Evolutionary conservation across 2,797 vertebrate species (phyloP).

Genomic region (Semotilus atromaculatus): DNA sequence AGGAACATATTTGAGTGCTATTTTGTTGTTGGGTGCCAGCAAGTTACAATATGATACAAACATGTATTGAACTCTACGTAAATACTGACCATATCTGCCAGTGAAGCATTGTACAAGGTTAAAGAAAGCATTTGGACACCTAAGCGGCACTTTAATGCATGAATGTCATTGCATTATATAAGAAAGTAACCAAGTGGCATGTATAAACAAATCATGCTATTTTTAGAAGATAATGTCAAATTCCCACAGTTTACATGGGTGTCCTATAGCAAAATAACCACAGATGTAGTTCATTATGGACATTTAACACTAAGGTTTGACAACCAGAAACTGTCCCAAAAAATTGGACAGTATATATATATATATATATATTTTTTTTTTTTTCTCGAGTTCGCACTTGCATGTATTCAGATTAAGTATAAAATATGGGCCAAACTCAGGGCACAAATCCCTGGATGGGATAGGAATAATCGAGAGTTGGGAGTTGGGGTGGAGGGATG

Average conservation of each 20-base stretch:
- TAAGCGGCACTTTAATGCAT: not conserved
- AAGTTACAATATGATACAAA: not conserved
- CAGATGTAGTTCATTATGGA: not conserved
- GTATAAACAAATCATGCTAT: not conserved
- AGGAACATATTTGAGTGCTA: not conserved
- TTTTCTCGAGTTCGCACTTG: not conserved
- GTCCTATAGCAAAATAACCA: not conserved
- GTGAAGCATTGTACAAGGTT: not conserved
- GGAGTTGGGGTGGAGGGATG: too few relatives aligned
- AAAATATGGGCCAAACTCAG: not conserved
- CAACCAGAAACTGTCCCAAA: not conserved
- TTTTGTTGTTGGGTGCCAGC: not conserved
- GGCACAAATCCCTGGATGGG: too few relatives aligned
- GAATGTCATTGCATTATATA: not conserved
- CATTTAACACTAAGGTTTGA: not conserved
- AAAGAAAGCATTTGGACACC: not conserved
- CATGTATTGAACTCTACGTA: not conserved
- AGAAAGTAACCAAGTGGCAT: not conserved
- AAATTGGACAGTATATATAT: not conserved
- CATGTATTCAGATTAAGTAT: not conserved
- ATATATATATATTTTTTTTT: too few relatives aligned
- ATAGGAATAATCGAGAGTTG: too few relatives aligned
- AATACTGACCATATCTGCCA: not conserved
- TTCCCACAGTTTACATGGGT: conserved; percentile 1
- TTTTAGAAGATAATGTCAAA: not conserved